A percentile compares a stretch with the other conserved stretches of the same genome.
Evolutionary conservation across 2,888 invertebrate species (phyloP).

Genomic region (Ligdia adustata): DNA sequence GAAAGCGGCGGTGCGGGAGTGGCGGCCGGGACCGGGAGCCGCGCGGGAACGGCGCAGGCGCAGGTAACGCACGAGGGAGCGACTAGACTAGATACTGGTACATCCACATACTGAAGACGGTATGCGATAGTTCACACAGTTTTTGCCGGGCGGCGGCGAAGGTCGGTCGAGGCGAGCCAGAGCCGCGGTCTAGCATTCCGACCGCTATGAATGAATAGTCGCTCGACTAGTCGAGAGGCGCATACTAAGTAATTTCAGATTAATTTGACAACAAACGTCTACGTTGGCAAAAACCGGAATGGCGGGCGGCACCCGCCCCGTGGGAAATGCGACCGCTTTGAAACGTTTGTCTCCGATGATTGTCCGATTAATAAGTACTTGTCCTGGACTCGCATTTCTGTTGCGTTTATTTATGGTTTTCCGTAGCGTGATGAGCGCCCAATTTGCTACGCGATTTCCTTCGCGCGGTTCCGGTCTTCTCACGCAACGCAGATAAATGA

Average conservation of each 20-base stretch:
- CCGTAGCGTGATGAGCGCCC: slow-evolving; percentile 56
- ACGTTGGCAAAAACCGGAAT: slow-evolving; percentile 79
- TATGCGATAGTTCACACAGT: slow-evolving; percentile 59
- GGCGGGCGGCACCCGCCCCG: slow-evolving; percentile 71
- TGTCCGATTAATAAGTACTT: slow-evolving; percentile 58
- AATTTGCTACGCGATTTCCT: slow-evolving; percentile 57
- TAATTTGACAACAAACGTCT: slow-evolving; percentile 83
- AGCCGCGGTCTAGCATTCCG: slow-evolving; percentile 75
- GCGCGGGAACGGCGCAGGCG: slow-evolving; percentile 44
- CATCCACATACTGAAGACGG: slow-evolving; percentile 63
- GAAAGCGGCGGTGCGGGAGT: neutral
- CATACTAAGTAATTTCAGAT: slow-evolving; percentile 78
- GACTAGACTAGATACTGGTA: slow-evolving; percentile 47
- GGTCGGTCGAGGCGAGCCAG: slow-evolving; percentile 74
- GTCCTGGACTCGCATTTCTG: slow-evolving; percentile 42
- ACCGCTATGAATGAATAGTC: slow-evolving; percentile 82
- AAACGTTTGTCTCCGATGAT: slow-evolving; percentile 70
- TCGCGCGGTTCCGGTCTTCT: slow-evolving; percentile 43
- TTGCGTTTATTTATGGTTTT: slow-evolving; percentile 53
- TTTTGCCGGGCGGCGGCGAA: slow-evolving; percentile 62
- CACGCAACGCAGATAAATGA: slow-evolving; percentile 21
- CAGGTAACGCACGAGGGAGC: slow-evolving; percentile 44
- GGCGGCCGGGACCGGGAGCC: neutral
- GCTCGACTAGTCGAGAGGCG: slow-evolving; percentile 71
- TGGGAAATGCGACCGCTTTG: slow-evolving; percentile 66